A percentile compares a stretch with the other conserved stretches of the same genome.
Evolutionary conservation across 1,140 invertebrate species (phyloP).

Genomic region (Marisa cornuarietis): DNA sequence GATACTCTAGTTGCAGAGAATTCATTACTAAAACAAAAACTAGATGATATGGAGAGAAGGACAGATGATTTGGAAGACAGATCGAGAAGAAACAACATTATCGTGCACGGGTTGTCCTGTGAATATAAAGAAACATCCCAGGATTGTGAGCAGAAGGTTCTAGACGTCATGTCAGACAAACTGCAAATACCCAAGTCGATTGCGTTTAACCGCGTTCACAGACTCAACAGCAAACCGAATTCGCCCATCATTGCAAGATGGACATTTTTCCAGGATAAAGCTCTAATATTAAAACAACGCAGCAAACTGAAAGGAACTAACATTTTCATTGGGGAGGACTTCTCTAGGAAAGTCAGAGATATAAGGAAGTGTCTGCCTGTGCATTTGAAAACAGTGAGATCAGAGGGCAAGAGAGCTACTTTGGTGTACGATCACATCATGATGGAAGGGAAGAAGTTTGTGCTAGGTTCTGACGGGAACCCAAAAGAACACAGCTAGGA

Average conservation of each 20-base stretch:
- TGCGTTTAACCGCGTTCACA: not conserved
- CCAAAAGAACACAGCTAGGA: not conserved
- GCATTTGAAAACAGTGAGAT: not conserved
- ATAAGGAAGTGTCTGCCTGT: not conserved
- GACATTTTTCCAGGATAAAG: not conserved
- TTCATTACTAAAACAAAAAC: too few relatives aligned
- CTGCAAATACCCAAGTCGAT: not conserved
- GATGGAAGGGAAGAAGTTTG: not conserved
- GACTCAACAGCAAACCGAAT: not conserved
- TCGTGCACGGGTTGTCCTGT: too few relatives aligned
- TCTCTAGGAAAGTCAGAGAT: not conserved
- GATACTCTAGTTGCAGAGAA: too few relatives aligned
- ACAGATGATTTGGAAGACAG: too few relatives aligned
- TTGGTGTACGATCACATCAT: not conserved
- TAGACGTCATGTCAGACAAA: too few relatives aligned
- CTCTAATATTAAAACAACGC: not conserved
- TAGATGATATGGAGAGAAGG: too few relatives aligned
- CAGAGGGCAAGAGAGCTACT: not conserved
- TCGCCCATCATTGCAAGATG: not conserved
- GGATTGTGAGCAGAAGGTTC: too few relatives aligned
- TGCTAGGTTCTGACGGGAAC: not conserved
- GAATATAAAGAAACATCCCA: too few relatives aligned
- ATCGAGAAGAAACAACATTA: too few relatives aligned
- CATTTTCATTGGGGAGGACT: not conserved
- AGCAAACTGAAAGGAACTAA: not conserved